Evolutionary conservation across 2,113 vertebrate species (phyloP), one percentile per base, ranked within the genome.

Genomic region (Macrotis lagotis): DNA sequence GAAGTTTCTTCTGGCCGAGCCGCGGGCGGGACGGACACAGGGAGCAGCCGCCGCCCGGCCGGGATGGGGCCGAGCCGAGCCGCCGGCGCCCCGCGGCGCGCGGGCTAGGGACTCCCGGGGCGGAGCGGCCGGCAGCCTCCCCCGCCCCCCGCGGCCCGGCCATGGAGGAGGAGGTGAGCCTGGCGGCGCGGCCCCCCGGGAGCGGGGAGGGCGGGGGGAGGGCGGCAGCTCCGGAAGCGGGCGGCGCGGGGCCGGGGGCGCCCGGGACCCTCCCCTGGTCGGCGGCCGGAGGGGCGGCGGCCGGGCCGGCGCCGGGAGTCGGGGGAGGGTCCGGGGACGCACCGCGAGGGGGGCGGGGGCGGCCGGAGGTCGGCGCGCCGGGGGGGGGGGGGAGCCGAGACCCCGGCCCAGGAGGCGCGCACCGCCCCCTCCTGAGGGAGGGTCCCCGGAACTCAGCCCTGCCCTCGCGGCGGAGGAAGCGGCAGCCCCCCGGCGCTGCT

Each of bases 1-100:
- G 96, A 98, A 98, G 96, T 97, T 98, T 97, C 97, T 95, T 94
- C 95, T 95, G 88, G 92, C 90, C 92, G 1, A 92, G 96, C 91
- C 16, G 95, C 93, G 24, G 1, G 95, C 95, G 48, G 97, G 97
- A 97, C 97, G 92, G 97, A 97, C 11, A 48, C 74, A n/a, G 0
- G 24, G 53, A 96, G 96, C 90, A 95, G 94, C 96, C 95, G 96
- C 96, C 97, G 66, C 66, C 66, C 37, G 95, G 96, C 93, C 9
- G 50, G 59, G 90, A 96, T 96, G 96, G 94, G 91, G 93, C 91
- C 26, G 51, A 52, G 95, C 91, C 1, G 52, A 92, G 92, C 95
- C 8, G 94, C 88, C 7, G 91, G 83, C 26, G 59, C 89, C 94
- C 92, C 92, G 74, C 92, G 94, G 97, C 97, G 96, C 96, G 97